Percentiles rank a stretch among this genome's conserved stretches.
Conservation (phyloP, 2,113 vertebrate genomes). For the Puffinus mauretanicus region DNA sequence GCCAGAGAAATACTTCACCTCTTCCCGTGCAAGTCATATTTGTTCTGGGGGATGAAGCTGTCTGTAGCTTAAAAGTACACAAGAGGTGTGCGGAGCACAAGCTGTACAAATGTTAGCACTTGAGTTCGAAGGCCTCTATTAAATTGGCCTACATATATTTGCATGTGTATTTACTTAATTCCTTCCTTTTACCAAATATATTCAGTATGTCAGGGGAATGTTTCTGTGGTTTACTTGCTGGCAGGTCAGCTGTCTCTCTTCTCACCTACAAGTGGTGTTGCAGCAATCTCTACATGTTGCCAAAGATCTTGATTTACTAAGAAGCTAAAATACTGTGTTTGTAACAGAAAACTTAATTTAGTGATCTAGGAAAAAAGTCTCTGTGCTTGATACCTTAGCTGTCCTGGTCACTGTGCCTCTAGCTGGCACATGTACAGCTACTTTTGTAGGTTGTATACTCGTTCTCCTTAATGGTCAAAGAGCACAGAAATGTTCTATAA, state of each 20-base stretch:
- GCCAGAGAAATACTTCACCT: background rate
- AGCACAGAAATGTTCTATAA: background rate
- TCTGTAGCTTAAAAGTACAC: background rate
- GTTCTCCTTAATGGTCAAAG: background rate
- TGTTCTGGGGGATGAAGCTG: conserved; percentile 9
- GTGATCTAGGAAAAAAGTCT: background rate
- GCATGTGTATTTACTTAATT: conserved; percentile 13
- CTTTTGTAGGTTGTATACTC: background rate
- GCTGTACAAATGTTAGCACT: conserved; percentile 42
- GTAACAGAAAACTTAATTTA: background rate
- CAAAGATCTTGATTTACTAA: background rate
- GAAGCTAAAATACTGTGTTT: background rate
- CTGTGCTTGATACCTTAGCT: background rate
- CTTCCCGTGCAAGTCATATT: background rate
- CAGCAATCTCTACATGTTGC: background rate
- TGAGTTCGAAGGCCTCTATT: background rate
- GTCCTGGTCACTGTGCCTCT: background rate
- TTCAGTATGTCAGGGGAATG: background rate
- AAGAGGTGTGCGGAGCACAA: background rate
- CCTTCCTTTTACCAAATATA: background rate
- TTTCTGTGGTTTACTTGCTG: background rate
- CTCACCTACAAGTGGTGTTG: background rate
- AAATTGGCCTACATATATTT: background rate
- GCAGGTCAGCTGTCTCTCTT: background rate
- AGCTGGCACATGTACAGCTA: background rate